Base-by-base conservation (phyloP, 64 coral and sea anemone species). In the Hydrozoanthus tunicans region DNA sequence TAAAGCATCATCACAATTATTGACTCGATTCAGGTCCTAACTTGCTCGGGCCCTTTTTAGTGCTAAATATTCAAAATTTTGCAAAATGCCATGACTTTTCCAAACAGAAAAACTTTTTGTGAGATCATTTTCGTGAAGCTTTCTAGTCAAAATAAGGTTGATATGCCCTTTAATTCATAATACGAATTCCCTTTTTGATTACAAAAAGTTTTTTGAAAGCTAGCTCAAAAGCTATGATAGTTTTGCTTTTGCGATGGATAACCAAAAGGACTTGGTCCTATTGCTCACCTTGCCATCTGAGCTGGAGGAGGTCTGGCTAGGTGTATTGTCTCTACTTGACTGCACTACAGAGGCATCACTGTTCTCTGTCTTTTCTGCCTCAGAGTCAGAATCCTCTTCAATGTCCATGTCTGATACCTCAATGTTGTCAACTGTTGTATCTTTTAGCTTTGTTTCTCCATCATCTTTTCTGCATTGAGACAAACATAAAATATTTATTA, bases 371-470 rank as follows among this genome's bases (percentile, higher is more conserved):
- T 95, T 94, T 17, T 91, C 90, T 20, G 12, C 77, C 51, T 95
- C 96, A 69, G 90, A 92, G 62, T 98, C 96, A 64, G 91, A 95
- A 82, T 99, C 97, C 24, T 95, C 94, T 64, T 98, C 96, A 62
- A 99, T 76, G 23, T 99, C 97, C 97, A 99, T 99, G 67, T 99
- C 97, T 58, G 97, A 94, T 32, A 99, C 97, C 79, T 99, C 97
- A 92, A 92, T 95, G 77, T 99, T 95, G 80, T 99, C 97, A 6
- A 99, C 84, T 52, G 92, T 96, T 68, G 94, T 92, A 90, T 99
- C 97, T 52, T 81, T 81, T 25, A 80, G 57, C 86, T 95, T 93
- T 20, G 56, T 89, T 5, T 89, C 93, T 12, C 81, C 73, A 55
- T 79, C 81, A 26, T 74, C 89, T 76, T 91, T 89, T 5, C 92